Conservation (phyloP, 2,888 invertebrate species). For the Meta bourneti region DNA sequence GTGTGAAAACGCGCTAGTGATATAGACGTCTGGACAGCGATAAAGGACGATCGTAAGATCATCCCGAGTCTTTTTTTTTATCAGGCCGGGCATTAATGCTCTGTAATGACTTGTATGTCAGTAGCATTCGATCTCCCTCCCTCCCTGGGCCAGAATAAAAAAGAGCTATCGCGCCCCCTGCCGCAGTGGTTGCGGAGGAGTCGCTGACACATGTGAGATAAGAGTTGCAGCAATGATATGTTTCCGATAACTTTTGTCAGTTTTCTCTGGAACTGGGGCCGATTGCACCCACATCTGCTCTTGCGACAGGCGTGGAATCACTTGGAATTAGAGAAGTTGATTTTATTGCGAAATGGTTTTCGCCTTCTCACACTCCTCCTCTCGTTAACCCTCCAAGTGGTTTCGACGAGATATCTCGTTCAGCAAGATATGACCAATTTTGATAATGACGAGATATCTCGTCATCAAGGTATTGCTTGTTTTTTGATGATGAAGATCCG, state of each 20-base stretch:
- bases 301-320: background rate
- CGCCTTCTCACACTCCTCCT: too few relatives aligned
- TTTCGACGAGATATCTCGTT: too few relatives aligned
- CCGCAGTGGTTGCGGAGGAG: slow-evolving; percentile 49
- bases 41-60: background rate
- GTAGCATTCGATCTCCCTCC: background rate
- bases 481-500: too few relatives aligned
- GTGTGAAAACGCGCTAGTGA: background rate
- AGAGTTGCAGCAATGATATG: slow-evolving; percentile 36
- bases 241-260: slow-evolving; percentile 45
- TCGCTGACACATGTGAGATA: slow-evolving; percentile 53
- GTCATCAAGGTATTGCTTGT: too few relatives aligned
- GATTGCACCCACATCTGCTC: background rate
- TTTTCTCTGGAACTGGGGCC: slow-evolving; percentile 35
- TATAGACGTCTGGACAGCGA: background rate
- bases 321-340: too few relatives aligned
- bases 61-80: background rate
- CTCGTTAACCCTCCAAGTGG: too few relatives aligned
- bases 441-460: too few relatives aligned
- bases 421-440: too few relatives aligned
- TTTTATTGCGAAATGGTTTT: too few relatives aligned
- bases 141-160: background rate
- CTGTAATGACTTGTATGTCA: background rate
- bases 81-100: background rate
- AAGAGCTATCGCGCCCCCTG: too few relatives aligned